These are phyloP conservation scores for Pithys albifrons DNA, from an alignment of 2,113 vertebrate genomes.

Conservation along the genomic window DNA sequence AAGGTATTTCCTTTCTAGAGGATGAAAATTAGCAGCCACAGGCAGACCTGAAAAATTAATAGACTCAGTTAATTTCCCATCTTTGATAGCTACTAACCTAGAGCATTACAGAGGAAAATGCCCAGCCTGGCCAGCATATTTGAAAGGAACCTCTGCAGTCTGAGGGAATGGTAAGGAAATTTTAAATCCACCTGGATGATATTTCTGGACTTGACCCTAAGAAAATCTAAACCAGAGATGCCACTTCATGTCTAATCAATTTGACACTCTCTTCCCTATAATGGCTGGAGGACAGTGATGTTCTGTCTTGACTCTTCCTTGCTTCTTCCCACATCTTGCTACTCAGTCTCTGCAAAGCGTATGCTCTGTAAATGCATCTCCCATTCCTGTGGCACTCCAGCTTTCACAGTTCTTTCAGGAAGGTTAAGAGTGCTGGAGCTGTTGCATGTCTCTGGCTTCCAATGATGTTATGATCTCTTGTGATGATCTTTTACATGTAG, in stretches of 20 bases:
- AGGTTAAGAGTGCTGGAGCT: background rate
- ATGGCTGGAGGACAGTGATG: background rate
- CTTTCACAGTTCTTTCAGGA: background rate
- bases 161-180: background rate
- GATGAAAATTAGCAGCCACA: background rate
- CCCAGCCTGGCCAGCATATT: background rate
- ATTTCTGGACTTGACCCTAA: background rate
- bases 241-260: background rate
- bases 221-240: background rate
- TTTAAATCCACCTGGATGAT: background rate
- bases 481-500: background rate
- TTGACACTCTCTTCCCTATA: background rate
- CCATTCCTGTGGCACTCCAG: background rate
- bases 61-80: background rate
- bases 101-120: background rate
- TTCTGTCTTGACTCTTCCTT: slow-evolving; percentile 5
- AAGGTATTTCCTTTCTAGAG: background rate
- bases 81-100: background rate
- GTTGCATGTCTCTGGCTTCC: background rate
- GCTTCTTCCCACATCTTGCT: background rate
- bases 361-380: background rate
- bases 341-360: background rate
- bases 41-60: background rate
- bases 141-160: background rate
- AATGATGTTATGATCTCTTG: background rate